Percentiles rank a stretch among this genome's conserved stretches.
These are phyloP conservation scores for Taenioides sp. DNA, from an alignment of 2,797 vertebrate genomes.

Conservation along the genomic window DNA sequence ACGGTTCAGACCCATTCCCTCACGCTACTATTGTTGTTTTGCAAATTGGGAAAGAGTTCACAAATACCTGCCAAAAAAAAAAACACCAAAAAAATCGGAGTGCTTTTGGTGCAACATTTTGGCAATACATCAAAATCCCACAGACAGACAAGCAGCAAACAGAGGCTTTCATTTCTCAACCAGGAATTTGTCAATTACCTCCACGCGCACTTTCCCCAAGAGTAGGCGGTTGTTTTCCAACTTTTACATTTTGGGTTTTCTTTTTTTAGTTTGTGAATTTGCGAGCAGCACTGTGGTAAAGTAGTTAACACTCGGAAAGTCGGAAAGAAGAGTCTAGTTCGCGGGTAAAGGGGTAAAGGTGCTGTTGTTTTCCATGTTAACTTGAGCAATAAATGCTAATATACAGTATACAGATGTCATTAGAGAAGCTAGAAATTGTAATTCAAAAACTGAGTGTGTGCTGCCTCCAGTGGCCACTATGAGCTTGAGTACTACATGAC, in stretches of 20 bases:
- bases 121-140: conserved; percentile 55
- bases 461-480: too few relatives aligned
- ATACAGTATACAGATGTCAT: conserved; percentile 17
- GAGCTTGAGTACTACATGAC: too few relatives aligned
- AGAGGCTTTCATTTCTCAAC: conserved; percentile 50
- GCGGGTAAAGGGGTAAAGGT: background rate
- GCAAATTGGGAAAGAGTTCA: conserved; percentile 60
- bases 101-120: conserved; percentile 43
- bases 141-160: conserved; percentile 50
- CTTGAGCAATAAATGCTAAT: conserved; percentile 4
- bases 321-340: background rate
- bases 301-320: background rate
- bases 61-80: conserved; percentile 52
- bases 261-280: conserved; percentile 39
- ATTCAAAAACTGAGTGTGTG: too few relatives aligned
- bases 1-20: conserved; percentile 64
- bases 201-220: conserved; percentile 25
- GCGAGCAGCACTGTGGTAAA: background rate
- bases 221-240: conserved; percentile 42
- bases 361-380: background rate
- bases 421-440: too few relatives aligned
- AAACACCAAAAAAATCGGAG: conserved; percentile 11
- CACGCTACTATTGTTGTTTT: conserved; percentile 47
- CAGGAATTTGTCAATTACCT: conserved; percentile 64
- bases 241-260: conserved; percentile 48